Evolutionary conservation across 2,113 vertebrate genomes (phyloP), one percentile per base, ranked within the genome.

Genomic region (Hypanus sabinus): DNA sequence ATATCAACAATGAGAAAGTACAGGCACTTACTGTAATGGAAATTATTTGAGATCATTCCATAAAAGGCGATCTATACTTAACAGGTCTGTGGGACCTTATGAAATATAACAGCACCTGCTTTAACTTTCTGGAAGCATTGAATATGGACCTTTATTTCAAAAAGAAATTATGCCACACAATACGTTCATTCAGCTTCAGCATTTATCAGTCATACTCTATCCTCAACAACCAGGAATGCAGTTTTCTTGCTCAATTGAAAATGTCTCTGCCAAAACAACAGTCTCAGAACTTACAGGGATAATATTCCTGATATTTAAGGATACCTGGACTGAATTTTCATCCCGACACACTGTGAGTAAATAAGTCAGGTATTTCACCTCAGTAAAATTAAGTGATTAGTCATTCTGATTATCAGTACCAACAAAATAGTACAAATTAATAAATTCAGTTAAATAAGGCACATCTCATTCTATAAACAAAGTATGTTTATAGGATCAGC

Each of bases 1-100:
- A 87, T n/a, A 14, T 33, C 85, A 87, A 60, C 55, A 33, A 33
- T 90, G 85, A 90, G 27, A 90, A 90, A 90, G 30, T 90, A 90
- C 85, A 65, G 60, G 14, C 30, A 62, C 85, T 90, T 90, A 18
- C 16, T 65, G 57, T 33, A 90, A 90, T 90, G n/a, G 60, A 90
- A 90, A 65, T 62, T 65, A 90, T 90, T 90, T 33, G 12, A 65
- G 60, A 90, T 33, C 57, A 65, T 90, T 65, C 57, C 85, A 65
- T 90, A 90, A 65, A 90, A 90, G 85, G 85, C 5, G 14, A 90
- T 5, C 27, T 65, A 30, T 33, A 33, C 14, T 90, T 65, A 65
- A n/a, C 85, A 90, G 1, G 85, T 12, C 18, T 33, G 10, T 62
- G 30, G 12, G 12, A 65, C 14, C n/a, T 14, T 68, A 65, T 68